A percentile compares a stretch with the other conserved stretches of the same genome.
These are phyloP conservation scores for Polyommatus iphigenia DNA, from an alignment of 2,888 invertebrate species.

Conservation along the genomic window DNA sequence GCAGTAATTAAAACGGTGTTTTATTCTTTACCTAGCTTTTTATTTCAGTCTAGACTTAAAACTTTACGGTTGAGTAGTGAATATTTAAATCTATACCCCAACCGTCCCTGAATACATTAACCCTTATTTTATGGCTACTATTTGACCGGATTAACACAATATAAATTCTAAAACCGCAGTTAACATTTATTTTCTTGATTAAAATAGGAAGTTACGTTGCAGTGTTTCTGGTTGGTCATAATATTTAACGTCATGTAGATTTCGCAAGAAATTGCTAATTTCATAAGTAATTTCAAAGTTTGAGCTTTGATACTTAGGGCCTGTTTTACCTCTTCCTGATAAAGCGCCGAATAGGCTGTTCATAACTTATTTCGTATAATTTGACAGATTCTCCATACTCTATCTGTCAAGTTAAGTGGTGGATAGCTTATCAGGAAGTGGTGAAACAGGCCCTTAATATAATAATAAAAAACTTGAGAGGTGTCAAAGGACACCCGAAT, in stretches of 20 bases:
- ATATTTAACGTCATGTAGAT: background rate
- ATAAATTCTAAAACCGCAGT: conserved; percentile 25
- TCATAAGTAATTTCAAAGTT: too few species aligned
- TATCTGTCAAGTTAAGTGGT: too few species aligned
- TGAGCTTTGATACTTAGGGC: too few species aligned
- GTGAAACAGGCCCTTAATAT: too few species aligned
- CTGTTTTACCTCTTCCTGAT: too few species aligned
- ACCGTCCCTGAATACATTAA: conserved; percentile 25
- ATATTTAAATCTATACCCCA: conserved; percentile 21
- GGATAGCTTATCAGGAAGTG: too few species aligned
- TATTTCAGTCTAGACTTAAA: conserved; percentile 25
- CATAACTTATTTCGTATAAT: too few species aligned
- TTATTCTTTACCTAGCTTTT: conserved; percentile 17
- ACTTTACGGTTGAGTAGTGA: conserved; percentile 13
- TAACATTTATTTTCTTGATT: conserved; percentile 21
- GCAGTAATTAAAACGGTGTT: conserved; percentile 5
- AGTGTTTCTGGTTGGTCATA: background rate
- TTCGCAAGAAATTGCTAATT: background rate
- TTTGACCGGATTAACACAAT: conserved; percentile 27
- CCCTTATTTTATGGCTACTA: conserved; percentile 23
- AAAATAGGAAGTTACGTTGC: background rate
- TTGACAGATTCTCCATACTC: too few species aligned
- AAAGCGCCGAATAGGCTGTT: too few species aligned
- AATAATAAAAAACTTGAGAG: too few species aligned
- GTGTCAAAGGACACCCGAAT: too few species aligned